phyloP scores from a whole-genome alignment of 2,797 vertebrate genomes.

The Neosalanx taihuensis region DNA sequence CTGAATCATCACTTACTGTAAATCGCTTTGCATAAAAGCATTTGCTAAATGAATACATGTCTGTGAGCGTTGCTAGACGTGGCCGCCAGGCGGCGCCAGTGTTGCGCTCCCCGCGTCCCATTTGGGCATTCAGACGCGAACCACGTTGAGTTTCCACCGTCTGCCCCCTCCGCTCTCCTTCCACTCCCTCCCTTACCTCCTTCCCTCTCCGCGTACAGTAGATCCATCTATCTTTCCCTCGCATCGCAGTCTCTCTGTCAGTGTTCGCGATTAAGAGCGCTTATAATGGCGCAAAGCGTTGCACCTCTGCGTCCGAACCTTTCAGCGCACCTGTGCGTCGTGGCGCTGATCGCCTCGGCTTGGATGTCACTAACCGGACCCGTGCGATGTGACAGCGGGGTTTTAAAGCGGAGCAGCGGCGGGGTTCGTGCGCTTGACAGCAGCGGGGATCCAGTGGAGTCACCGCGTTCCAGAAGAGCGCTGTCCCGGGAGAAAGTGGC shows the following conservation, averaged over 20 bases:
- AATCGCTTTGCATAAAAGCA: no score
- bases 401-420: slow-evolving; percentile 55
- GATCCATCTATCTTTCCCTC: slow-evolving; percentile 65
- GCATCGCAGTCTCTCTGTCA: slow-evolving; percentile 68
- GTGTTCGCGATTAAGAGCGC: slow-evolving; percentile 63
- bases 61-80: neutral
- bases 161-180: slow-evolving; percentile 55
- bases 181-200: slow-evolving; percentile 49
- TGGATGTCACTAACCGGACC: slow-evolving; percentile 65
- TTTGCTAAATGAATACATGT: no score
- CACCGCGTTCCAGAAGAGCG: slow-evolving; percentile 71
- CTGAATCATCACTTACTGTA: no score
- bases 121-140: slow-evolving; percentile 55
- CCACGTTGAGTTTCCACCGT: slow-evolving; percentile 70
- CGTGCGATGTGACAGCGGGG: slow-evolving; percentile 58
- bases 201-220: slow-evolving; percentile 46
- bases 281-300: slow-evolving; percentile 66
- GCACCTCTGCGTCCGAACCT: slow-evolving; percentile 55
- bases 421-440: slow-evolving; percentile 46
- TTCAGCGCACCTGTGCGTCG: slow-evolving; percentile 62
- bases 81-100: slow-evolving; percentile 59
- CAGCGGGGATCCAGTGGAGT: slow-evolving; percentile 37
- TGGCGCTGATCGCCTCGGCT: slow-evolving; percentile 62
- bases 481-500: slow-evolving; percentile 77
- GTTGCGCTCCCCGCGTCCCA: slow-evolving; percentile 32